Conservation (phyloP, 2,113 vertebrate species). For the Patagioenas fasciata region DNA sequence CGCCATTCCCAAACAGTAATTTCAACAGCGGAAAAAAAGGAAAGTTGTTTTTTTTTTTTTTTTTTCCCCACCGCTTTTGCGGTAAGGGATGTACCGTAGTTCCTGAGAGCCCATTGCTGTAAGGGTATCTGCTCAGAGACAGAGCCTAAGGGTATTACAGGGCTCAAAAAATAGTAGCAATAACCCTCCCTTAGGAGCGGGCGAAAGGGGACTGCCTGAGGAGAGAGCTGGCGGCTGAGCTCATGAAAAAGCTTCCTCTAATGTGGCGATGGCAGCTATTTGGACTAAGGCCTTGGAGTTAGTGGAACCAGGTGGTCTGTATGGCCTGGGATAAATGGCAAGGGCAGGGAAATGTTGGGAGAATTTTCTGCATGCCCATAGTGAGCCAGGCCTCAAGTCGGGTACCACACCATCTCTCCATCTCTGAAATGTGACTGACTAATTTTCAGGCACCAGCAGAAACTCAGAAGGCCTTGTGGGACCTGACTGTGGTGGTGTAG, state of each 20-base stretch:
- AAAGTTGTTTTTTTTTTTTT: not conserved
- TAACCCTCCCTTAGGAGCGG: not conserved
- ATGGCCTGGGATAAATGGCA: not conserved
- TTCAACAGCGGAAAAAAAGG: not conserved
- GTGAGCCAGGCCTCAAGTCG: not conserved
- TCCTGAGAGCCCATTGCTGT: not conserved
- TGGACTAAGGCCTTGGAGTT: not conserved
- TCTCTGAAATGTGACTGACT: not conserved
- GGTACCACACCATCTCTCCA: rapidly evolving
- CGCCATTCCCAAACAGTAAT: not conserved
- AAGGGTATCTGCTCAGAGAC: not conserved
- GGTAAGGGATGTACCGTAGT: not conserved
- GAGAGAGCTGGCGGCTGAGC: not conserved
- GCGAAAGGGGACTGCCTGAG: not conserved
- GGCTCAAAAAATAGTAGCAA: not conserved
- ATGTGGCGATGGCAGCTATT: rapidly evolving
- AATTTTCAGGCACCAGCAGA: not conserved
- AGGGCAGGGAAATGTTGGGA: rapidly evolving
- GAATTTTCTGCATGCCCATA: rapidly evolving
- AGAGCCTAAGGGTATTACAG: not conserved
- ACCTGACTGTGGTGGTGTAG: not conserved
- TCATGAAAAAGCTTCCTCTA: not conserved
- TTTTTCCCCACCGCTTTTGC: not conserved
- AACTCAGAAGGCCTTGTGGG: not conserved
- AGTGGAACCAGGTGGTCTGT: not conserved